Conservation (phyloP, 2,797 vertebrate species). For the Vultur gryphus region DNA sequence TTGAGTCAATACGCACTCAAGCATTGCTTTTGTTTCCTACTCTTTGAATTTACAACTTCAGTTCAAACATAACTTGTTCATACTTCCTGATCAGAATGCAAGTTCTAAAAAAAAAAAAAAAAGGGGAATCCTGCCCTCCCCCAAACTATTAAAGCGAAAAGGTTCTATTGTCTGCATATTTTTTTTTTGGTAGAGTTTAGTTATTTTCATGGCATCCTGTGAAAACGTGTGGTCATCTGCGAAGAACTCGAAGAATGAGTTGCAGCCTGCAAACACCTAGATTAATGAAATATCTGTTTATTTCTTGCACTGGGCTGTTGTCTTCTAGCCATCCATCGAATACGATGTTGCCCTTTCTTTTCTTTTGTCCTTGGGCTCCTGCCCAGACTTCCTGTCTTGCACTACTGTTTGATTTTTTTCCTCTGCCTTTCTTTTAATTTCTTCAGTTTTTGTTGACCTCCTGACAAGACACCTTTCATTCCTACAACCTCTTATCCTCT, state of each 20-base stretch:
- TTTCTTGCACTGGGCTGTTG: neutral
- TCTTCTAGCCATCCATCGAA: neutral
- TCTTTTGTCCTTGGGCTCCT: neutral
- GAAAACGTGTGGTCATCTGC: neutral
- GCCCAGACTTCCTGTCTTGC: neutral
- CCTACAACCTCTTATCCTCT: neutral
- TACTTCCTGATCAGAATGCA: neutral
- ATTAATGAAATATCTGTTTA: neutral
- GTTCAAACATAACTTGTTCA: neutral
- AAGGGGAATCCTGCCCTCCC: rapidly evolving
- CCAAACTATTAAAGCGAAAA: neutral
- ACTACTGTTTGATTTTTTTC: neutral
- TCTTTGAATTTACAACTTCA: neutral
- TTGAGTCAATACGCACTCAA: neutral
- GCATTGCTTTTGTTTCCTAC: neutral
- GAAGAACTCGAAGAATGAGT: neutral
- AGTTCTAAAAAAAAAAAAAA: neutral
- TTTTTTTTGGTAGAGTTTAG: neutral
- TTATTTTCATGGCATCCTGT: neutral
- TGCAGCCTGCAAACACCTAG: neutral
- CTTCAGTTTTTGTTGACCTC: neutral
- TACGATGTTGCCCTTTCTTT: neutral
- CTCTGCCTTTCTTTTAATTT: neutral
- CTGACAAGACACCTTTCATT: neutral
- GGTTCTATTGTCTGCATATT: neutral